Base-by-base conservation (phyloP, 1,140 invertebrate genomes). In the Drosophila teissieri region DNA sequence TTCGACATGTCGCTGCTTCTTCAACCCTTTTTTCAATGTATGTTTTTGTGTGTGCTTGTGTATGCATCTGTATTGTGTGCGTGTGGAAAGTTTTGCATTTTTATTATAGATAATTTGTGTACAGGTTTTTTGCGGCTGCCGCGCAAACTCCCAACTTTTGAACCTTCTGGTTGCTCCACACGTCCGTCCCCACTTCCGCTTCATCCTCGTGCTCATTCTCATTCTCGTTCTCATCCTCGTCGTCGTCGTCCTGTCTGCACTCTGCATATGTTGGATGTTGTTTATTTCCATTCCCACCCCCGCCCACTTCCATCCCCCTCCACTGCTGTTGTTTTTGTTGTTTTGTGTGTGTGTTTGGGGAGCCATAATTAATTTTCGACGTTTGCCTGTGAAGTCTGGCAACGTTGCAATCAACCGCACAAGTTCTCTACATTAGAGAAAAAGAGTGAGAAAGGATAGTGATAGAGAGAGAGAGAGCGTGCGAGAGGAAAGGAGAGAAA, bases 31-130 rank as follows among this genome's bases (percentile, higher is more conserved):
- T 86, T 88, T 81, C 31, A 68, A 58, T 57, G 53, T 40, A 65
- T 42, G 53, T 40, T 61, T 42, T 53, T 27, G 11, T 46, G 19
- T 46, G 19, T 37, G 45, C 17, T 51, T 4, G 31, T 37, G 3
- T 48, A 24, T 48, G 4, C 52, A 15, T 34, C n/a, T 52, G 19
- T 68, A 34, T 53, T 45, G 42, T 45, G 22, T 53, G 63, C n/a
- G 64, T 73, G 37, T 56, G 67, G 45, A 70, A 89, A 89, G 80
- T 89, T 88, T 88, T 88, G 84, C 83, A 88, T 88, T 89, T 88
- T 88, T 88, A 88, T 88, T 88, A 88, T 88, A 88, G 83, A 88
- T 88, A 88, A 88, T 88, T 89, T 89, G 80, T 88, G 76, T 89
- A 88, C 83, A 88, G 83, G 84, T 88, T 88, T 88, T 88, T 80